A percentile compares a stretch with the other conserved stretches of the same genome.
phyloP scores from a whole-genome alignment of 2,113 vertebrate species.

The Myotis yumanensis region DNA sequence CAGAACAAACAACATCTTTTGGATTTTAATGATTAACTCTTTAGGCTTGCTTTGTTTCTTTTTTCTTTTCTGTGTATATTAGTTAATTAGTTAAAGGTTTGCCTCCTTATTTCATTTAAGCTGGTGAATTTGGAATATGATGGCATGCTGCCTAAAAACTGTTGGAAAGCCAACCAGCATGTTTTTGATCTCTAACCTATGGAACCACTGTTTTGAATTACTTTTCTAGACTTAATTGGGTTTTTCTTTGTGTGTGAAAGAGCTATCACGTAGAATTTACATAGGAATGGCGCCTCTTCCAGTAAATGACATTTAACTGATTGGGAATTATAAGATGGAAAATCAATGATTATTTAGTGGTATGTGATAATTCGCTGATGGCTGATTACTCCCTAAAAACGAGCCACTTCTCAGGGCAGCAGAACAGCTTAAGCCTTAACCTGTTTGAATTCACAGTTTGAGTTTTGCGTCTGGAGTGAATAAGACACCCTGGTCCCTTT shows the following conservation, averaged over 20 bases:
- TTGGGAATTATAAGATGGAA: slow-evolving; percentile 3
- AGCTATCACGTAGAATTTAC: neutral
- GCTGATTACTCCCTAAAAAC: neutral
- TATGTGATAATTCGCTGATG: neutral
- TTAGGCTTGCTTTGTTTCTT: neutral
- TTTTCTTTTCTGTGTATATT: neutral
- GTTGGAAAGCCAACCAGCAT: neutral
- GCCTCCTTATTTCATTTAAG: neutral
- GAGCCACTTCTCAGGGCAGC: neutral
- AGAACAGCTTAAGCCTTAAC: neutral
- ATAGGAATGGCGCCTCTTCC: neutral
- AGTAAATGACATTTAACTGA: neutral
- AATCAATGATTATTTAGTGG: neutral
- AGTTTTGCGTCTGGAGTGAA: neutral
- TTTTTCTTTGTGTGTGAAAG: neutral
- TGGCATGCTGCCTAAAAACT: neutral
- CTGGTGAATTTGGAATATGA: neutral
- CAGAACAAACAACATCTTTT: neutral
- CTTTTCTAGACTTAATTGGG: neutral
- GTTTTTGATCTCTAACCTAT: neutral
- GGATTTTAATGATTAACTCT: neutral
- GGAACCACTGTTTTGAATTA: slow-evolving; percentile 29
- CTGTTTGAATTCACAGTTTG: slow-evolving; percentile 19
- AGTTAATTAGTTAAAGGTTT: slow-evolving; percentile 9
- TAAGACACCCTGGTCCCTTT: neutral